These are phyloP conservation scores for Drosophila pallidifrons DNA, from an alignment of 1,140 invertebrate species.

Conservation along the genomic window DNA sequence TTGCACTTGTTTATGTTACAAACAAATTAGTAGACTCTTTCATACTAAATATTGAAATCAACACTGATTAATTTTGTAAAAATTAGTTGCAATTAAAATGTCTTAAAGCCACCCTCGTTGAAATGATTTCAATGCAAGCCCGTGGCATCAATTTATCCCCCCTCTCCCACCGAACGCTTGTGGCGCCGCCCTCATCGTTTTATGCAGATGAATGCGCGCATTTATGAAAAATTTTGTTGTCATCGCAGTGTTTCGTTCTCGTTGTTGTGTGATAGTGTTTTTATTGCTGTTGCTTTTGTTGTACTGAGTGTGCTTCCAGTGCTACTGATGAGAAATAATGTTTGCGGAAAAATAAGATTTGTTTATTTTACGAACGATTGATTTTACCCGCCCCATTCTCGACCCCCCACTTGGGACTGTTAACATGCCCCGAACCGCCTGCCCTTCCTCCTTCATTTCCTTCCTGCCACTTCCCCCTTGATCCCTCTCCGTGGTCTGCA, in stretches of 20 bases:
- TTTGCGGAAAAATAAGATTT: conserved; percentile 84
- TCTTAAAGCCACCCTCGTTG: conserved; percentile 21
- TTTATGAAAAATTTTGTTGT: conserved; percentile 81
- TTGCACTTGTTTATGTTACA: no score
- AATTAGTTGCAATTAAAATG: not conserved
- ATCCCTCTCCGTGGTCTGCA: not conserved
- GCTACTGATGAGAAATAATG: conserved; percentile 78
- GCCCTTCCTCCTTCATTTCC: not conserved
- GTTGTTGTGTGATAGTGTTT: conserved; percentile 47
- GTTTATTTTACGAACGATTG: conserved; percentile 84
- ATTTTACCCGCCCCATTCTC: conserved; percentile 48
- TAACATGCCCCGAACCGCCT: conserved; percentile 14
- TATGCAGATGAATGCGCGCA: conserved; percentile 81
- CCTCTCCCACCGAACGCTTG: not conserved
- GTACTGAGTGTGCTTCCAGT: conserved; percentile 35
- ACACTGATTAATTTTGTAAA: not conserved
- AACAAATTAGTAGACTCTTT: no score
- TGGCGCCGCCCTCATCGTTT: conserved; percentile 45
- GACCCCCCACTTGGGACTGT: not conserved
- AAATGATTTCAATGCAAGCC: conserved; percentile 34
- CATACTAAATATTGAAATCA: no score
- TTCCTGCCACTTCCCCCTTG: not conserved
- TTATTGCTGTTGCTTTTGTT: conserved; percentile 52
- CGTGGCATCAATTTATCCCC: conserved; percentile 9
- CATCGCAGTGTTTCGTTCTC: conserved; percentile 50